These are phyloP conservation scores for Nipponacmea schrenckii DNA, from an alignment of 2,888 invertebrate species.

Conservation along the genomic window DNA sequence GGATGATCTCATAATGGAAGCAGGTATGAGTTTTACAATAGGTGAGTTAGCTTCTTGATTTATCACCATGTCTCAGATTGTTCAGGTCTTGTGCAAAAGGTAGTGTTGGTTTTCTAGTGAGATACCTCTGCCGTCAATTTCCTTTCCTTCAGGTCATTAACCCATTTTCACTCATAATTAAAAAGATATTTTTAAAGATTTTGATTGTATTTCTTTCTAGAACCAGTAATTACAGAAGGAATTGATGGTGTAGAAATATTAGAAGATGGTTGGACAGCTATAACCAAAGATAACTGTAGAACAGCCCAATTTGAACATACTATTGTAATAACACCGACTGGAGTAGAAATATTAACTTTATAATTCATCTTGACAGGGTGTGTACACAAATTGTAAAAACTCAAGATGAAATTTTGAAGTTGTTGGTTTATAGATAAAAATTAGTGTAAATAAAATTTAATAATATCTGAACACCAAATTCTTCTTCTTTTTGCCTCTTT, in stretches of 20 bases:
- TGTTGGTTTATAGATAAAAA: no score
- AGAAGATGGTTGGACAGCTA: conserved; percentile 90
- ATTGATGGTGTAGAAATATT: conserved; percentile 69
- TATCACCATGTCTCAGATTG: not conserved
- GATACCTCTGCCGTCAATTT: not conserved
- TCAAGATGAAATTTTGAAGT: no score
- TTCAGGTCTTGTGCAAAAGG: not conserved
- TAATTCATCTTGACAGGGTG: no score
- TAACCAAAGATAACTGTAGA: conserved; percentile 83
- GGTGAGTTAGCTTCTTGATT: conserved; percentile 50
- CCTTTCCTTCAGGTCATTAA: no score
- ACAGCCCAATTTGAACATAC: conserved; percentile 94
- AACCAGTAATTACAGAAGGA: conserved; percentile 83
- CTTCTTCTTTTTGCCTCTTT: no score
- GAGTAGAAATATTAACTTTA: conserved; percentile 82
- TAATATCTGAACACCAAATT: no score
- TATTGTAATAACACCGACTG: conserved; percentile 81
- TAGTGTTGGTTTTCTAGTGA: no score
- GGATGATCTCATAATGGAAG: conserved; percentile 73
- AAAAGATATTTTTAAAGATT: no score
- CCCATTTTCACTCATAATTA: no score
- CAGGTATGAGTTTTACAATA: conserved; percentile 95
- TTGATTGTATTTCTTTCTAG: conserved; percentile 63
- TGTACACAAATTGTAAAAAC: no score
- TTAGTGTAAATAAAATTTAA: no score